A percentile compares a stretch with the other conserved stretches of the same genome.
These are phyloP conservation scores for Alligator sinensis DNA, from an alignment of 2,113 vertebrate genomes.

Conservation along the genomic window DNA sequence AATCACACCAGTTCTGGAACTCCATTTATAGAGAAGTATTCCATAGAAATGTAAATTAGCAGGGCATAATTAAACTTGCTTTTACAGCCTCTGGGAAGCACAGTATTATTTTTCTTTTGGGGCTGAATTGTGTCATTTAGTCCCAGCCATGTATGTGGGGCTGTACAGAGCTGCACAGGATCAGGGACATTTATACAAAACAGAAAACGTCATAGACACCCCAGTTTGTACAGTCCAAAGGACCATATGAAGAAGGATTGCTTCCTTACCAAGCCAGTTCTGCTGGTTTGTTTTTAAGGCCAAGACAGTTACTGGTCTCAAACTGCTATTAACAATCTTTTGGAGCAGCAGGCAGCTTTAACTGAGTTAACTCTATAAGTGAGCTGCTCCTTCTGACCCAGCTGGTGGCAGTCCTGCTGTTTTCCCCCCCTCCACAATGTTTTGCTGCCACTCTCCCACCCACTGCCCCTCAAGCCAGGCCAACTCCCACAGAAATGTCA, in stretches of 20 bases:
- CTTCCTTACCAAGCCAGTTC: accelerated
- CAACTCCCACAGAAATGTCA: too few species aligned
- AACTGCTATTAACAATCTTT: too few species aligned
- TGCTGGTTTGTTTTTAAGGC: too few species aligned
- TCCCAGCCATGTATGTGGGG: neutral
- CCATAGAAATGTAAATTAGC: neutral
- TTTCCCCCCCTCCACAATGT: too few species aligned
- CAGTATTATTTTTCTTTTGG: neutral
- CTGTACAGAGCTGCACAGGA: accelerated
- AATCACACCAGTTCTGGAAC: neutral
- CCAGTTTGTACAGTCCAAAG: accelerated
- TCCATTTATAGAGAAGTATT: neutral
- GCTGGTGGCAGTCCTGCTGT: too few species aligned
- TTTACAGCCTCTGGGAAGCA: neutral
- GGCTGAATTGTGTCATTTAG: neutral
- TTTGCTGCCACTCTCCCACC: too few species aligned
- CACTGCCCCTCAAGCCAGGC: too few species aligned
- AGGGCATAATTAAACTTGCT: neutral
- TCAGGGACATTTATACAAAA: neutral
- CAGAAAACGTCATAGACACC: neutral
- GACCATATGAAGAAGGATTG: accelerated
- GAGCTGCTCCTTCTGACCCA: too few species aligned
- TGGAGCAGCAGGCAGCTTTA: too few species aligned
- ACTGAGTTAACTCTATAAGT: too few species aligned
- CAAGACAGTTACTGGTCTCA: neutral